Conservation (phyloP, 1,140 invertebrate species). For the Pseudomyrmex dendroicus region DNA sequence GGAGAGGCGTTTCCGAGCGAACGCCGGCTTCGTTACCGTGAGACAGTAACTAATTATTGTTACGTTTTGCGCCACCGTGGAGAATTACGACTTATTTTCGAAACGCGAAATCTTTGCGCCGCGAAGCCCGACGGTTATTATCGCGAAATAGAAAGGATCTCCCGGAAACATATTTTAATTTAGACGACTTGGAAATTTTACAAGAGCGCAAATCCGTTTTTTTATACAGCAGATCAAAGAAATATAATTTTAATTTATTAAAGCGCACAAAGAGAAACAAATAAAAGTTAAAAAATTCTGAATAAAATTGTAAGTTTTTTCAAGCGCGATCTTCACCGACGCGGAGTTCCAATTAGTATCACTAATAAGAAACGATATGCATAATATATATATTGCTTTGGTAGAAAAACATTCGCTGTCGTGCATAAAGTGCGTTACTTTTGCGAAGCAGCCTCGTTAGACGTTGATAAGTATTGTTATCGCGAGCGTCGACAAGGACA, state of each 20-base stretch:
- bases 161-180: conserved; percentile 2
- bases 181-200: not conserved
- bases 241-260: not conserved
- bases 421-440: conserved; percentile 14
- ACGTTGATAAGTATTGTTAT: conserved; percentile 25
- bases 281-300: no score
- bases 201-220: not conserved
- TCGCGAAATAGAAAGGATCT: not conserved
- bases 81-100: conserved; percentile 34
- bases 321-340: not conserved
- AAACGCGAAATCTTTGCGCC: conserved; percentile 17
- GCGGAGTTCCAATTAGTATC: conserved; percentile 24
- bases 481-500: conserved; percentile 20
- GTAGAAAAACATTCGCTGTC: conserved; percentile 26
- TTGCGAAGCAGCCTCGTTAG: conserved; percentile 15
- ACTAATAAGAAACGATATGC: conserved; percentile 39
- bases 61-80: conserved; percentile 8
- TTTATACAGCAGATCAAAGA: not conserved
- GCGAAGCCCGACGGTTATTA: conserved; percentile 5
- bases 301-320: not conserved
- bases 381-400: conserved; percentile 30
- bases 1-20: conserved; percentile 7
- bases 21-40: conserved; percentile 28
- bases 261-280: not conserved
- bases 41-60: conserved; percentile 40